Evolutionary conservation across 2,888 invertebrate genomes (phyloP).

Genomic region (Ormyrus pomaceus): DNA sequence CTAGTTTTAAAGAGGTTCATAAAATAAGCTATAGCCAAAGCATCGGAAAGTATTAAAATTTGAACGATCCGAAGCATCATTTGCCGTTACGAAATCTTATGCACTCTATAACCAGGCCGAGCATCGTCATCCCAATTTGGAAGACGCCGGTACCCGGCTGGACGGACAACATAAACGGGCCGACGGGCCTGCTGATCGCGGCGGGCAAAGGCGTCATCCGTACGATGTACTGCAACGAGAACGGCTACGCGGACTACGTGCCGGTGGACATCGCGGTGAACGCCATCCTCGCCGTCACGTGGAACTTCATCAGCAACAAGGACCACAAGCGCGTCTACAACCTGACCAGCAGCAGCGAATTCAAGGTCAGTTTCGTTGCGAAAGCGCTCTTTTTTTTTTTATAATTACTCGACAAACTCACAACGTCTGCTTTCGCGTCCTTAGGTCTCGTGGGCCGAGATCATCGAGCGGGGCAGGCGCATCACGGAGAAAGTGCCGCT

Average conservation of each 20-base stretch:
- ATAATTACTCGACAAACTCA: not conserved
- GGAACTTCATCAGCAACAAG: constrained; percentile 81
- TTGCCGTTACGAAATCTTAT: not conserved
- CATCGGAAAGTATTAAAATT: too few relatives aligned
- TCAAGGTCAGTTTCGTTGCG: constrained; percentile 76
- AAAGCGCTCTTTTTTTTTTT: not conserved
- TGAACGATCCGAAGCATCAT: too few relatives aligned
- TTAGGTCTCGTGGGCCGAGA: constrained; percentile 88
- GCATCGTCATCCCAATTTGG: constrained; percentile 89
- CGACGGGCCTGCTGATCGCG: constrained; percentile 86
- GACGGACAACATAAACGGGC: constrained; percentile 97
- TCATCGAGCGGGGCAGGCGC: constrained; percentile 88
- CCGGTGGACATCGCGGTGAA: constrained; percentile 91
- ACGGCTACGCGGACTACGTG: constrained; percentile 86
- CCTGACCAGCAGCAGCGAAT: constrained; percentile 88
- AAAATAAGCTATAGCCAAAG: too few relatives aligned
- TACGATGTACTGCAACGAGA: constrained; percentile 90
- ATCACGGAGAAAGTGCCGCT: constrained; percentile 89
- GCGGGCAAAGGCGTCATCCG: constrained; percentile 93
- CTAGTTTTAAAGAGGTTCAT: too few relatives aligned
- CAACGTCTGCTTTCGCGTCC: constrained; percentile 2
- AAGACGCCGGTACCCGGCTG: constrained; percentile 90
- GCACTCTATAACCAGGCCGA: constrained; percentile 64
- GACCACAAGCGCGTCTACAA: constrained; percentile 81
- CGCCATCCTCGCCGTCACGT: constrained; percentile 81